Percentiles rank a stretch among this genome's conserved stretches.
Conservation (phyloP, 2,113 vertebrate genomes). For the Albula goreensis region DNA sequence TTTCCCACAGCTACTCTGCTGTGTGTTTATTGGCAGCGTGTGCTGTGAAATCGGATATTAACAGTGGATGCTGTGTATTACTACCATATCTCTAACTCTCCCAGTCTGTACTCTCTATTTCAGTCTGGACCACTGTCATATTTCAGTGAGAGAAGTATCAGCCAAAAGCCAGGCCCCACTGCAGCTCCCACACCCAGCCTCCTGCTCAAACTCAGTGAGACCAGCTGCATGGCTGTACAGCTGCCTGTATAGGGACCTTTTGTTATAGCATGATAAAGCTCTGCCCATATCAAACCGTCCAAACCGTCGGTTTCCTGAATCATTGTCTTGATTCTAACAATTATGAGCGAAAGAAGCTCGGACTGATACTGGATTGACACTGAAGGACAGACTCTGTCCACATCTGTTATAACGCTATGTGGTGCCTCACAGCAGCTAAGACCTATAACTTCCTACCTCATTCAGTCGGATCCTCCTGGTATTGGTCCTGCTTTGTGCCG, state of each 20-base stretch:
- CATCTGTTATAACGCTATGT: too few relatives aligned
- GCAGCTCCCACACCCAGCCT: background rate
- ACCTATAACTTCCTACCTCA: background rate
- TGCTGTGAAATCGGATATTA: background rate
- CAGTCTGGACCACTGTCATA: background rate
- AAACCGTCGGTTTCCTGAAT: background rate
- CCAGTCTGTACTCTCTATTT: background rate
- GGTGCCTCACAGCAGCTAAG: background rate
- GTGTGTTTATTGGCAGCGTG: background rate
- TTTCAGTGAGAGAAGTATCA: background rate
- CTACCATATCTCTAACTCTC: background rate
- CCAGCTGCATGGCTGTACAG: background rate
- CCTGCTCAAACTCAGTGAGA: background rate
- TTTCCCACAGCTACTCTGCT: background rate
- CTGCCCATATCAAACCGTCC: background rate
- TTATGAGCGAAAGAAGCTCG: background rate
- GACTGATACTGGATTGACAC: background rate
- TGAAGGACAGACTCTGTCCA: background rate
- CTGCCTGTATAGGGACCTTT: background rate
- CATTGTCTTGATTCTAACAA: background rate
- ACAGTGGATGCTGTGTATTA: background rate
- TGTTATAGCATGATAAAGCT: background rate
- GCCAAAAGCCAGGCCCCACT: background rate
- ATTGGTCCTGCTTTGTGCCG: background rate
- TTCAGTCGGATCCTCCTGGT: background rate